Base-by-base conservation (phyloP, 2,888 invertebrate genomes). In the Hofmannophila pseudospretella region DNA sequence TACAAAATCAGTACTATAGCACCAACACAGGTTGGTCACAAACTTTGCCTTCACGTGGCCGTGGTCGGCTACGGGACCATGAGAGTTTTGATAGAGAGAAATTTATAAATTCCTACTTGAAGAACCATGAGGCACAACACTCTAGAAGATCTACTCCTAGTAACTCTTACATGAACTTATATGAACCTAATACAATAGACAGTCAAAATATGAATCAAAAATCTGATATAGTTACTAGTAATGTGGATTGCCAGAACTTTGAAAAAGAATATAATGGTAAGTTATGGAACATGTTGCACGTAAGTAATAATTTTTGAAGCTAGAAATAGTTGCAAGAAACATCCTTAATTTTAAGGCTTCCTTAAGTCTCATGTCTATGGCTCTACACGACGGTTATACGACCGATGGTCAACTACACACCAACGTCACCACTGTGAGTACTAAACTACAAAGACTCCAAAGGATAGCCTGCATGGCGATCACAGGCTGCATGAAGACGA, bases 1-100 rank as follows among this genome's bases (percentile, higher is more conserved):
- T 62, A 49, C 72, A 74, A 42, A 79, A 77, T 25, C 68, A 69
- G 25, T 59, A 66, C 39, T 53, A 70, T 41, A 74, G 65, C 45
- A 62, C 77, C 32, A 79, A 76, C 35, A 64, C 81, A 42, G 75
- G 67, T 42, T 90, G 90, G 88, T 91, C 91, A 9, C 90, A 91
- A 56, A 92, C 93, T 8, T 67, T 92, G 45, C 92, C 92, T 20
- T 88, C 90, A 33, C 78, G 92, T 53, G 92, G 92, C 16, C 84
- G 93, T 49, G 91, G 91, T 8, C 80, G 91, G 39, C 70, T 89
- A 33, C 78, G 88, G 48, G 88, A 89, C 12, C 87, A 88, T 58
- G 90, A 90, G 40, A 58, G 67, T 25, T 79, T 85, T 73, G 86
- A 86, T 52, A 74, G 74, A 56, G 84, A 86, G 35, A 85, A 84